Percentiles rank a stretch among this genome's conserved stretches.
These are phyloP conservation scores for Microcebus lehilahytsara DNA, from an alignment of 2,113 vertebrate genomes.

Conservation along the genomic window DNA sequence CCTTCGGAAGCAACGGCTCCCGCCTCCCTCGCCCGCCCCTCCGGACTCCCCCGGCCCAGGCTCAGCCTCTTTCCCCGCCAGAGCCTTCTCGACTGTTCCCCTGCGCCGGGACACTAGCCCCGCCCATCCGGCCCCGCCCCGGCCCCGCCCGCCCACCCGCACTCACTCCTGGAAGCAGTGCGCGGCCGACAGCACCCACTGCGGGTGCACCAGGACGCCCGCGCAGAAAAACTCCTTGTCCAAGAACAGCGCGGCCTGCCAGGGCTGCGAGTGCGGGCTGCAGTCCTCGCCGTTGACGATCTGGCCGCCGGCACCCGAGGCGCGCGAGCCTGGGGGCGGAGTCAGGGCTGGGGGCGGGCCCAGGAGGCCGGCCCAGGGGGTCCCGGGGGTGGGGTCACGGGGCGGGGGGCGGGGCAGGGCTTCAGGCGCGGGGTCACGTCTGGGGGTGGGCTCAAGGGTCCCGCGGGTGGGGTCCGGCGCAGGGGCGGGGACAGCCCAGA, in stretches of 20 bases:
- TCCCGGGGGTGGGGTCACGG: neutral
- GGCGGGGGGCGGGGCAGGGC: neutral
- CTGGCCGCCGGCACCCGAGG: neutral
- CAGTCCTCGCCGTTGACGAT: slow-evolving; percentile 56
- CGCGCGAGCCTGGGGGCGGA: slow-evolving; percentile 6
- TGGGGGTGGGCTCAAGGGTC: neutral
- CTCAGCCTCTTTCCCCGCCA: neutral
- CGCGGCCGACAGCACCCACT: slow-evolving; percentile 63
- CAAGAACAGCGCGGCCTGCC: slow-evolving; percentile 59
- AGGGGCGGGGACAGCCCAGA: neutral
- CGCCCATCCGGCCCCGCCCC: fast-evolving
- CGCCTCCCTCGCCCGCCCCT: neutral
- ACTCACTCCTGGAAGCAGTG: slow-evolving; percentile 66
- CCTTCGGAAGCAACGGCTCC: neutral
- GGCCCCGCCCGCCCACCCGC: too few relatives aligned
- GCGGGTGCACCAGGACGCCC: slow-evolving; percentile 58
- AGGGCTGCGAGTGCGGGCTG: slow-evolving; percentile 60
- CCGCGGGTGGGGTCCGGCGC: neutral
- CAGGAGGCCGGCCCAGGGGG: neutral
- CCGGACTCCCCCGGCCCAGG: neutral
- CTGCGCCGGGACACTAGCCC: fast-evolving
- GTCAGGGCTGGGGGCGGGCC: neutral
- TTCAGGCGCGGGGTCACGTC: neutral
- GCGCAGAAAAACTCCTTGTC: slow-evolving; percentile 53
- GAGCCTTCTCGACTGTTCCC: neutral